Evolutionary conservation across 2,888 invertebrate species (phyloP).

Genomic region (Harpalus rubripes): DNA sequence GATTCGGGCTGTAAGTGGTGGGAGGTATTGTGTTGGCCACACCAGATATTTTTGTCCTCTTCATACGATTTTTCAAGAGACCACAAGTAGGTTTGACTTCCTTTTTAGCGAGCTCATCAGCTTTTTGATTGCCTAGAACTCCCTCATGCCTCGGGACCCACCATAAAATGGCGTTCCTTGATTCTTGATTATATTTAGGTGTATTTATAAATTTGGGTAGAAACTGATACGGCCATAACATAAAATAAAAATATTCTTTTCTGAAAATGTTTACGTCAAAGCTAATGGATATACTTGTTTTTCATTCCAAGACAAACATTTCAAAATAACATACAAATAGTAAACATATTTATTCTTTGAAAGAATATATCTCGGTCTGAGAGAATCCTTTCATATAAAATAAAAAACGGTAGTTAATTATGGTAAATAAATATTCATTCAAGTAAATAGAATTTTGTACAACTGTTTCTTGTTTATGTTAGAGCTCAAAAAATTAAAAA

Average conservation of each 20-base stretch:
- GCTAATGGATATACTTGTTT: slow-evolving; percentile 7
- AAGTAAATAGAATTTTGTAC: slow-evolving; percentile 35
- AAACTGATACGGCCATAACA: background rate
- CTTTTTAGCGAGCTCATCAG: too few species aligned
- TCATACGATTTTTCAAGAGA: too few species aligned
- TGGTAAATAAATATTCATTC: slow-evolving; percentile 57
- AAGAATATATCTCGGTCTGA: background rate
- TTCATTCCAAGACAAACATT: slow-evolving; percentile 3
- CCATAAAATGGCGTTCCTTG: background rate
- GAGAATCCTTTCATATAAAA: background rate
- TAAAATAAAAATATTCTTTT: background rate
- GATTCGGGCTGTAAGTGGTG: too few species aligned
- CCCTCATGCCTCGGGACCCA: too few species aligned
- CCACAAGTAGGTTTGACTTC: too few species aligned
- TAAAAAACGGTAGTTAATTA: slow-evolving; percentile 38
- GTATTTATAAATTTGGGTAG: background rate
- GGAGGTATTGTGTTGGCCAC: too few species aligned
- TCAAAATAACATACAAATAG: slow-evolving; percentile 34
- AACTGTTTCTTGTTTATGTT: slow-evolving; percentile 44
- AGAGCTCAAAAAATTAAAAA: slow-evolving; percentile 60
- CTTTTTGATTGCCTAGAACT: too few species aligned
- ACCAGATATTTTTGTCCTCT: too few species aligned
- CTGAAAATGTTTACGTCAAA: background rate
- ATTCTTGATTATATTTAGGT: background rate
- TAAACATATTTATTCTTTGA: slow-evolving; percentile 39